Evolutionary conservation across 1,140 invertebrate genomes (phyloP), one percentile per base, ranked within the genome.

Genomic region (Drosophila ercepeae): DNA sequence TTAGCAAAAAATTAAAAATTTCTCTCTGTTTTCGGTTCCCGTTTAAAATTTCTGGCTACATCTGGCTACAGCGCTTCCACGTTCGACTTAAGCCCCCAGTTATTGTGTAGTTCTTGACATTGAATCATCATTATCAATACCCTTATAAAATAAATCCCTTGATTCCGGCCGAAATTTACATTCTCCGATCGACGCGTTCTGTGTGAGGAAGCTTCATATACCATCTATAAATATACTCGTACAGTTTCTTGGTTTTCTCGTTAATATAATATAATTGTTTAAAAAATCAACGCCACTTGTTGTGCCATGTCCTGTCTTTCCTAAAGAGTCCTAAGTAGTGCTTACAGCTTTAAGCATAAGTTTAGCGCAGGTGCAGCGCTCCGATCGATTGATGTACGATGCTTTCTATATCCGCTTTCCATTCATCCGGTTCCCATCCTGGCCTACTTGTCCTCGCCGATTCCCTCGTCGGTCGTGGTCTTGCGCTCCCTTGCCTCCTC

Each of bases 1-100:
- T 82, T 88, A 88, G 82, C 82, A 88, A 88, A 88, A 88, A 88
- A 89, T 88, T 88, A 82, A 88, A 88, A 88, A 75, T 78, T 67
- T 52, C 55, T 45, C 25, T 57, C 36, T 49, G 18, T 73, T 49
- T 53, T 58, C 57, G 32, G 32, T 78, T 72, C 34, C 25, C 48
- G 48, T 76, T 68, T 75, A 88, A 88, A 88, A 82, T 78, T 63
- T 61, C 63, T 25, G 59, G 76, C 64, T 75, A 65, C 75, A 79
- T 61, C 63, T 25, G 59, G 76, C 64, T 75, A 65, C 75, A 79
- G 67, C 72, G 58, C 77, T 32, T 68, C 65, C 52, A 46, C 49
- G 60, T 42, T 68, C 54, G 25, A 32, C 32, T 45, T 51, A 16
- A 46, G 7, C 16, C 16, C 52, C 60, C 25, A n/a, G 34, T 42